Conservation (phyloP, 2,797 vertebrate genomes). For the Lepus townsendii region DNA sequence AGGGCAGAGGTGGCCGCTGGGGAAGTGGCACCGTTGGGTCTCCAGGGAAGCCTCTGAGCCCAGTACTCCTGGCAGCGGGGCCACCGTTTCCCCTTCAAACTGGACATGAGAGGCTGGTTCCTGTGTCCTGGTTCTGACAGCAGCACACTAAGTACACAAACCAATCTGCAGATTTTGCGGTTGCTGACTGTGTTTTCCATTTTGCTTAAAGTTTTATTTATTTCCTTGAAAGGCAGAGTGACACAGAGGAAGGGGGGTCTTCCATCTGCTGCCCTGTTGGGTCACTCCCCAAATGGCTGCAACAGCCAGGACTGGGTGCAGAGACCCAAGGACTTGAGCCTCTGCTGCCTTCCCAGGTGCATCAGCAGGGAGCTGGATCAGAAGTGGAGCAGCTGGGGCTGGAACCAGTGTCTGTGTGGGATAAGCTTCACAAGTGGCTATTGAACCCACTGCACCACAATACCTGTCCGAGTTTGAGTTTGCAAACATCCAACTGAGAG, state of each 20-base stretch:
- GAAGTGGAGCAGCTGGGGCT: too few relatives aligned
- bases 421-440: too few relatives aligned
- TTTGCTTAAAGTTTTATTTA: neutral
- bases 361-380: too few relatives aligned
- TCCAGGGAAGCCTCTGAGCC: neutral
- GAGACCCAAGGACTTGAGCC: too few relatives aligned
- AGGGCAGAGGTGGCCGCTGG: neutral
- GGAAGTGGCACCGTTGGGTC: neutral
- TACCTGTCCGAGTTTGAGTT: neutral
- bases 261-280: too few relatives aligned
- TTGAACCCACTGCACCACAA: too few relatives aligned
- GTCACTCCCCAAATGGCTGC: too few relatives aligned
- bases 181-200: neutral
- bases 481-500: neutral
- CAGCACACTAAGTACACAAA: neutral
- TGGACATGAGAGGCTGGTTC: neutral
- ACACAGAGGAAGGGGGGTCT: too few relatives aligned
- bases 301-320: too few relatives aligned
- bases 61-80: neutral
- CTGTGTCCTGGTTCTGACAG: neutral
- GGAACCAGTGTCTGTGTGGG: too few relatives aligned
- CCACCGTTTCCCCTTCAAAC: neutral
- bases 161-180: neutral
- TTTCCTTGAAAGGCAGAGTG: too few relatives aligned
- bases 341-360: too few relatives aligned